Base-by-base conservation (phyloP, 2,888 invertebrate species). In the Sphinx pinastri region DNA sequence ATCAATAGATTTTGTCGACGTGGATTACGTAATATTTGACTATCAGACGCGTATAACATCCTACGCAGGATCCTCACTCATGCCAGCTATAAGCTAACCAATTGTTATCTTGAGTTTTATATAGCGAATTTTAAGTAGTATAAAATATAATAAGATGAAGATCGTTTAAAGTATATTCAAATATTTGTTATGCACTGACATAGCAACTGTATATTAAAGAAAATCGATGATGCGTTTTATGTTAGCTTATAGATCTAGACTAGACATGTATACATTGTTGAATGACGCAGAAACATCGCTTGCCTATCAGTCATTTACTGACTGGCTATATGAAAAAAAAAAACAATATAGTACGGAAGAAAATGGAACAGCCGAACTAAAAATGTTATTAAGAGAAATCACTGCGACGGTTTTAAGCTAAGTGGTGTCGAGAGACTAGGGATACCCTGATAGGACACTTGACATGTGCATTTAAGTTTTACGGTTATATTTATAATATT, bases 11-110 rank as follows among this genome's bases (percentile, higher is more conserved):
- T 63, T 19, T 19, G 49, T 49, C 47, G 49, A 49, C 49, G 12
- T 19, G 19, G 13, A 49, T 63, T 63, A 47, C 63, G 63, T 63
- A 63, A 63, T 63, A 49, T 63, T 49, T 63, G 63, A 63, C 19
- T 19, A 47, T 47, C 49, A 47, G 49, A 19, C 63, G 49, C 19
- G 49, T 47, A 16, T 45, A 19, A 63, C 63, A 49, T 19, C 49
- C 63, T 63, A 63, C 63, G 63, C 63, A 63, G n/a, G n/a, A n/a
- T n/a, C 60, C 11, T 12, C 16, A 63, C 63, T 49, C 19, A n/a
- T 12, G 49, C 8, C 16, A 49, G 47, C 25, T 25, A 25, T 25
- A 25, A 25, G 25, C 19, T 47, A 16, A 11, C 25, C 16, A 47
- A 19, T 55, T 8, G 55, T 19, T 55, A 19, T 55, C 55, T 55